Base-by-base conservation (phyloP, 2,888 invertebrate species). In the Heliconius hortense region DNA sequence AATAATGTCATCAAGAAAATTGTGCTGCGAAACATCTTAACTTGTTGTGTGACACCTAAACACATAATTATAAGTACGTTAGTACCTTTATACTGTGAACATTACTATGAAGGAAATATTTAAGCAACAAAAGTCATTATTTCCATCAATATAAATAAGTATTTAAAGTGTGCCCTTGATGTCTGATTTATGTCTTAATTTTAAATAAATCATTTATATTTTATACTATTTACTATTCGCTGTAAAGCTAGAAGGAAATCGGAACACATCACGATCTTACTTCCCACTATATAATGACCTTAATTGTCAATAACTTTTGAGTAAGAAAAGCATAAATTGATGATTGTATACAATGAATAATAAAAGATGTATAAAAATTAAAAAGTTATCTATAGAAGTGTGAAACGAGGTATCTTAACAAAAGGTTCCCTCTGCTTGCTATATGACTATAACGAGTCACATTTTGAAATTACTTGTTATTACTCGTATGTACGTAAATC, bases 1-100 rank as follows among this genome's bases (percentile, higher is more conserved):
- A 89, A 77, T 60, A 88, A 70, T 80, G 83, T 82, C 4, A 89
- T 73, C 84, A 87, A 88, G 48, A 60, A 67, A 69, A 77, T 56
- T 63, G 68, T 71, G 13, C 74, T 64, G 39, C 74, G 74, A 62
- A 74, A 43, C 78, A 78, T 78, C 53, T 72, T 76, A 26, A 13
- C 2, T 66, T 35, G 4, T n/a, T 39, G 3, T 5, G 35, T 24
- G 21, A 35, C 1, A 15, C 10, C 48, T 62, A 24, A 64, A 56
- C 56, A n/a, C 4, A 35, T 10, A 56, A n/a, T 13, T 26, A 5
- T 13, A 60, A 28, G 0, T 60, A 48, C 13, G 26, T 60, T 26
- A 60, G 26, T 15, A 60, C 13, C 13, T 60, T 26, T 26, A 26
- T 15, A n/a, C 21, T 18, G n/a, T 56, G 10, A 56, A 56, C 0